These are phyloP conservation scores for Acyrthosiphon pisum DNA, from an alignment of 1,140 invertebrate genomes.

Conservation along the genomic window DNA sequence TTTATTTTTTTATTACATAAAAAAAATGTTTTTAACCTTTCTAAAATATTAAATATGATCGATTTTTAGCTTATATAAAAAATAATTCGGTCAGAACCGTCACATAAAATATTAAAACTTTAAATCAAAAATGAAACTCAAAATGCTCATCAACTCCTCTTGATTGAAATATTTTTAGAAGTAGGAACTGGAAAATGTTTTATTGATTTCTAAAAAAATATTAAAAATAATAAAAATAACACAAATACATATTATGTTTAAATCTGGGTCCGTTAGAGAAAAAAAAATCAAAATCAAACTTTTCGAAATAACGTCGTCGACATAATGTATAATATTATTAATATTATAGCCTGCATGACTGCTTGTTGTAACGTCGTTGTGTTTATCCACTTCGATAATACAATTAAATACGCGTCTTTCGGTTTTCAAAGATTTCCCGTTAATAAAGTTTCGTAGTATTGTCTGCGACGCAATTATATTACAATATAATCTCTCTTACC, in stretches of 20 bases:
- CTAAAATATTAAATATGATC: background rate
- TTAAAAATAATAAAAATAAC: background rate
- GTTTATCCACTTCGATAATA: background rate
- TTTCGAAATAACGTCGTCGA: background rate
- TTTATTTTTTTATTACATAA: background rate
- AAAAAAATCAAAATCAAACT: background rate
- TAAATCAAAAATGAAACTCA: constrained; percentile 27
- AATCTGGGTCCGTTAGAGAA: background rate
- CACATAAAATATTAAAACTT: background rate
- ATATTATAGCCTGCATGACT: background rate
- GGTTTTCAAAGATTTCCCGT: background rate
- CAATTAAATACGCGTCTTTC: background rate
- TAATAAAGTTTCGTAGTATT: background rate
- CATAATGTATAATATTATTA: background rate
- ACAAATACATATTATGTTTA: background rate
- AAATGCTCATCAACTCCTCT: background rate
- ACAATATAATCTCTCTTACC: background rate
- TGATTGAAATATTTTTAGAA: background rate
- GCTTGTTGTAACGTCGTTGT: background rate
- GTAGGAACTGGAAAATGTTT: background rate
- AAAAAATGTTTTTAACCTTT: constrained; percentile 14
- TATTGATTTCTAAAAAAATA: background rate
- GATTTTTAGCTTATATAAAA: background rate
- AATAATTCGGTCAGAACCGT: background rate
- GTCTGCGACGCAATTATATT: background rate